These are phyloP conservation scores for Entomyzon cyanotis DNA, from an alignment of 2,113 vertebrate species.

Conservation along the genomic window DNA sequence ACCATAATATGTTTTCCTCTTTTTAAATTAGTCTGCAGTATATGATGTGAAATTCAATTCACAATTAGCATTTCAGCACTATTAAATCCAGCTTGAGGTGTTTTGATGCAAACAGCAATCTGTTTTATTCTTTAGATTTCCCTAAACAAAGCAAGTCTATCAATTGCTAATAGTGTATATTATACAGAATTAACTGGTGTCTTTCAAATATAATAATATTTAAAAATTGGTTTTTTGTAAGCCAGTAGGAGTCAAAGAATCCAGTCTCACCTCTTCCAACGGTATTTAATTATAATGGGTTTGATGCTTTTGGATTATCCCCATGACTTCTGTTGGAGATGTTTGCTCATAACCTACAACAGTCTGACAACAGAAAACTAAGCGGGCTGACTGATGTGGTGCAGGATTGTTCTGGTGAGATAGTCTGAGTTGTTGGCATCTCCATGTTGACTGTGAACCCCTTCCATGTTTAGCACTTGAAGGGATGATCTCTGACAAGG, in stretches of 20 bases:
- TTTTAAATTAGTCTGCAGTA: constrained; percentile 48
- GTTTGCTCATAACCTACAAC: not conserved
- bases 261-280: not conserved
- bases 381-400: not conserved
- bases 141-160: constrained; percentile 41
- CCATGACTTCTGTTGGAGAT: not conserved
- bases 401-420: not conserved
- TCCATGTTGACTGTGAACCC: not conserved
- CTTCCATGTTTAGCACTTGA: not conserved
- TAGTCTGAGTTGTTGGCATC: not conserved
- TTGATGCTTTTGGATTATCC: not conserved
- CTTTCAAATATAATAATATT: constrained; percentile 19
- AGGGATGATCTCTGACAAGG: not conserved
- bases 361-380: not conserved
- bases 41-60: constrained; percentile 53
- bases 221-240: not conserved
- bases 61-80: constrained; percentile 56
- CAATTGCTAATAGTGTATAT: not conserved
- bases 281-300: not conserved
- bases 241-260: not conserved
- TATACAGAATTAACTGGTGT: not conserved
- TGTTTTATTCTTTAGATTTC: constrained; percentile 34
- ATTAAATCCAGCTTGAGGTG: constrained; percentile 50
- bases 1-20: constrained; percentile 42
- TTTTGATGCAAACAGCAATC: constrained; percentile 61